Conservation (phyloP, 2,888 invertebrate species). For the Scotopteryx bipunctaria region DNA sequence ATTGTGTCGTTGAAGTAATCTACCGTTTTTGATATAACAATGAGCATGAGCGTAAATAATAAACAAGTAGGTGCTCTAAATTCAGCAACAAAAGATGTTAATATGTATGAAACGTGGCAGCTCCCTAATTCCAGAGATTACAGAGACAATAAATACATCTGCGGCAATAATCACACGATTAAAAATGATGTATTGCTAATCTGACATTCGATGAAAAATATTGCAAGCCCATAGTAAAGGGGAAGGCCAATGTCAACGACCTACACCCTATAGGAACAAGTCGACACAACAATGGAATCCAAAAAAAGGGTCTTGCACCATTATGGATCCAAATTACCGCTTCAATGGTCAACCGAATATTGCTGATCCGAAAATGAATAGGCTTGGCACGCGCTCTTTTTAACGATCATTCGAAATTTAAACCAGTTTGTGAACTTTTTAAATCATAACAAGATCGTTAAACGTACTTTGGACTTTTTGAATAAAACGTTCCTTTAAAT, state of each 20-base stretch:
- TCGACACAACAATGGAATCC: slow-evolving; percentile 66
- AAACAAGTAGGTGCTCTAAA: neutral
- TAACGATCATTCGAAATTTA: slow-evolving; percentile 40
- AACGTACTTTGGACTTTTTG: neutral
- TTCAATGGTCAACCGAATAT: slow-evolving; percentile 65
- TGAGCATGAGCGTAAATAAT: neutral
- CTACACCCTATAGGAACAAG: slow-evolving; percentile 62
- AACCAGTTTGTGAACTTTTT: slow-evolving; percentile 43
- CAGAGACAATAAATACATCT: slow-evolving; percentile 39
- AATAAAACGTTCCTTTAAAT: too few species aligned
- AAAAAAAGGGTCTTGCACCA: slow-evolving; percentile 74
- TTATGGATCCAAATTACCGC: slow-evolving; percentile 72
- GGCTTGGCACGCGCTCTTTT: slow-evolving; percentile 51
- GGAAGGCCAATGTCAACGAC: slow-evolving; percentile 81
- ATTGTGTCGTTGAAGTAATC: slow-evolving; percentile 29
- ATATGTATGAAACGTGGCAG: slow-evolving; percentile 43
- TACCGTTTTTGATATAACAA: neutral
- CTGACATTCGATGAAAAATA: slow-evolving; percentile 69
- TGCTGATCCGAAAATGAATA: slow-evolving; percentile 56
- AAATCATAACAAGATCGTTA: slow-evolving; percentile 26
- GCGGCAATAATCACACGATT: slow-evolving; percentile 52
- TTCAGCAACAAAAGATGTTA: neutral
- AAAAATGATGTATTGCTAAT: slow-evolving; percentile 72
- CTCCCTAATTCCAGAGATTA: slow-evolving; percentile 51
- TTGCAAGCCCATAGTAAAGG: slow-evolving; percentile 70